Base-by-base conservation (phyloP, 2,888 invertebrate species). In the Nymphalis urticae region DNA sequence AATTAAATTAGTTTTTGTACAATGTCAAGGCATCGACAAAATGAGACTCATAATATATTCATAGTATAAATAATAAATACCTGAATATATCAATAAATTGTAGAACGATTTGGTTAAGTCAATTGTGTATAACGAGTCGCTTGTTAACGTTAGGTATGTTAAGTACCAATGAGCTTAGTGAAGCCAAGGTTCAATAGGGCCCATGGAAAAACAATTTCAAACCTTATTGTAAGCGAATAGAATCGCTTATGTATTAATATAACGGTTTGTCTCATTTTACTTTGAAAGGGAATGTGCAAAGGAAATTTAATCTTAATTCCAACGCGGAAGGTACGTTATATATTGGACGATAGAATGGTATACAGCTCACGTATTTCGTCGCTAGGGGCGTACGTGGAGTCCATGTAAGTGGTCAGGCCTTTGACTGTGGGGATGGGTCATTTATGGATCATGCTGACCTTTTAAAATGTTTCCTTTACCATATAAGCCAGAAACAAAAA, bases 351-450 rank as follows among this genome's bases (percentile, higher is more conserved):
- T n/a, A 7, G 4, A 42, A 36, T 50, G 54, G 69, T 64, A 66
- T 17, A 53, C 62, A 54, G 62, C 58, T 68, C 71, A 71, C 71
- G 71, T 71, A 71, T 13, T 63, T 47, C 24, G n/a, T 19, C 24
- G 61, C 21, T 53, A n/a, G 48, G 66, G 19, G 47, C 21, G 66
- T n/a, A 66, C 70, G 70, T 70, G 64, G 62, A 21, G 62, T 60
- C 70, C 61, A 67, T 67, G 54, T 72, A 65, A 72, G 67, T 67
- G 70, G 70, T 66, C 60, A 65, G 50, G 48, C 68, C 62, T 67
- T 65, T 70, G 61, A 66, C 51, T 48, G 19, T 51, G 61, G 60
- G 48, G 60, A 66, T 61, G 36, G 56, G 62, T 62, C 61, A 63
- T 68, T 68, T 62, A 47, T 50, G 47, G 59, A 68, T 67, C 58